Percentiles rank a stretch among this genome's conserved stretches.
Conservation (phyloP, 2,113 vertebrate genomes). For the Rhea pennata region DNA sequence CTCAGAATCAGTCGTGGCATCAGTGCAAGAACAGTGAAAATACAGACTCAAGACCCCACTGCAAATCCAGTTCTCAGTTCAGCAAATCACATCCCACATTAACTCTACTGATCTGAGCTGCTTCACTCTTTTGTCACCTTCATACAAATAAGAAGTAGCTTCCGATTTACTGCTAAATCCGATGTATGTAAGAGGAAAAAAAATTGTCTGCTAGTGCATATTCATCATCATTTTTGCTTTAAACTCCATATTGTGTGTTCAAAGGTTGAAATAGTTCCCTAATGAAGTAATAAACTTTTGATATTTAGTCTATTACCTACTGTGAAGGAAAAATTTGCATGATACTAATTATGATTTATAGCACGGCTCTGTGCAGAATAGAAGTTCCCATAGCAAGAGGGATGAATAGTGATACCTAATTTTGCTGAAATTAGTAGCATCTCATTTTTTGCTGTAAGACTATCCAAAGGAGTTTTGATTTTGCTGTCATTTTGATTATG, state of each 20-base stretch:
- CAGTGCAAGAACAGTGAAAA: not conserved
- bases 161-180: not conserved
- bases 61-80: not conserved
- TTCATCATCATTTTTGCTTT: not conserved
- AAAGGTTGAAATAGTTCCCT: not conserved
- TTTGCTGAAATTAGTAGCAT: not conserved
- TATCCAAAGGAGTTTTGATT: not conserved
- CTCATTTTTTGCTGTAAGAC: not conserved
- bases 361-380: not conserved
- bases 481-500: not conserved
- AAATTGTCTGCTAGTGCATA: not conserved
- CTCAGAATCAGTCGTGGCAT: not conserved
- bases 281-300: conserved; percentile 8
- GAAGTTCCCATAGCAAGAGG: not conserved
- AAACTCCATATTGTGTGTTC: not conserved
- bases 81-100: not conserved
- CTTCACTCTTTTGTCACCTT: not conserved
- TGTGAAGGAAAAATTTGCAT: not conserved
- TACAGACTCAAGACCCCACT: not conserved
- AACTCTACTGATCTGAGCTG: not conserved
- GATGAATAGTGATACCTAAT: not conserved
- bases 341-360: not conserved
- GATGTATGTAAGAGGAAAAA: not conserved
- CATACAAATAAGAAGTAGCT: not conserved
- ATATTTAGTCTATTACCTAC: not conserved